Evolutionary conservation across 2,797 vertebrate genomes (phyloP).

Genomic region (Podarcis lilfordi): DNA sequence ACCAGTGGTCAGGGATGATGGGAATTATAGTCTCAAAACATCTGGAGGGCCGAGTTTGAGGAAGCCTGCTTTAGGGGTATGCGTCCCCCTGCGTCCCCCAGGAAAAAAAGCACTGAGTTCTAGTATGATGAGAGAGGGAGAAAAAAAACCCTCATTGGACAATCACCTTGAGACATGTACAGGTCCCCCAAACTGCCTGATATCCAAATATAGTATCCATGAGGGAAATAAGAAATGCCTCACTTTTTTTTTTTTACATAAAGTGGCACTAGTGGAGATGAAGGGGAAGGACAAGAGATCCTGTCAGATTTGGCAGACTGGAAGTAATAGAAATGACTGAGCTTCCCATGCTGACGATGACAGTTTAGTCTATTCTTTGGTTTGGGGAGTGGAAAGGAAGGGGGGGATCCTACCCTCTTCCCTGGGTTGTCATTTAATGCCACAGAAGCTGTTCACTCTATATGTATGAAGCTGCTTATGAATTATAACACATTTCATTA

Average conservation of each 20-base stretch:
- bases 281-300: not conserved
- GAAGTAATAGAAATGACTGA: not conserved
- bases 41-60: too few species aligned
- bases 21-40: too few species aligned
- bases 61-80: too few species aligned
- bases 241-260: not conserved
- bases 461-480: constrained; percentile 31
- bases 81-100: too few species aligned
- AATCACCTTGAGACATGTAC: not conserved
- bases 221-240: not conserved
- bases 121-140: too few species aligned
- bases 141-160: not conserved
- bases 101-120: too few species aligned
- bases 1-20: too few species aligned
- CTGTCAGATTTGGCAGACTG: not conserved
- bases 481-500: constrained; percentile 33
- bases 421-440: constrained; percentile 14
- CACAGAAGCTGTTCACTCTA: constrained; percentile 5
- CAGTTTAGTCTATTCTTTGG: not conserved
- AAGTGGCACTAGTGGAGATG: not conserved
- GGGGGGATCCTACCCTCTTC: too few species aligned
- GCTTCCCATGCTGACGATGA: not conserved
- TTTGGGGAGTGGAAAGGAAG: not conserved
- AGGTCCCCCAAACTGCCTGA: not conserved
- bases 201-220: not conserved